Evolutionary conservation across 2,797 vertebrate species (phyloP).

Genomic region (Enteromius argenteus): DNA sequence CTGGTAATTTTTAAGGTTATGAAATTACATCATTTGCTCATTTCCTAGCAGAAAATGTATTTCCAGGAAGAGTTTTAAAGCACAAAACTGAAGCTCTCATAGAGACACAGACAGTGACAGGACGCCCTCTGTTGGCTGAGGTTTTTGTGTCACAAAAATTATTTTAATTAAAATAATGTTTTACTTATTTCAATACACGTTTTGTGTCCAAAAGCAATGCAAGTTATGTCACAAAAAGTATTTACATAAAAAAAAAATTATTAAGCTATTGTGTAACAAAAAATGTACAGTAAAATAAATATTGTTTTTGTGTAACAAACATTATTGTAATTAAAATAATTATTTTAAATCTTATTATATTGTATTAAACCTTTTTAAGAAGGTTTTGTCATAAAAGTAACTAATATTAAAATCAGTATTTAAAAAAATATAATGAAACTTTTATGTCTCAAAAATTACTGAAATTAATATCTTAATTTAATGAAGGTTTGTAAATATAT

Average conservation of each 20-base stretch:
- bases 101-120: constrained; percentile 61
- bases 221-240: neutral
- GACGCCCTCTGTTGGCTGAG: constrained; percentile 71
- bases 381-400: too few relatives aligned
- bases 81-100: neutral
- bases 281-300: neutral
- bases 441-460: neutral
- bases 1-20: constrained; percentile 46
- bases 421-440: neutral
- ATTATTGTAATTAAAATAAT: neutral
- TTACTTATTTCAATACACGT: neutral
- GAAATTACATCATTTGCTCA: constrained; percentile 44
- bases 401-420: too few relatives aligned
- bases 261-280: neutral
- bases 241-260: neutral
- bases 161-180: neutral
- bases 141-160: neutral
- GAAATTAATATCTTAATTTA: neutral
- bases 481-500: neutral
- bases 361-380: too few relatives aligned
- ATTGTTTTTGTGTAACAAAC: neutral
- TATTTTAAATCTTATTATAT: neutral
- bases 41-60: constrained; percentile 3
- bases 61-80: constrained; percentile 17
- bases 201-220: neutral